Conservation (phyloP, 2,113 vertebrate species). For the Anarrhichthys ocellatus region DNA sequence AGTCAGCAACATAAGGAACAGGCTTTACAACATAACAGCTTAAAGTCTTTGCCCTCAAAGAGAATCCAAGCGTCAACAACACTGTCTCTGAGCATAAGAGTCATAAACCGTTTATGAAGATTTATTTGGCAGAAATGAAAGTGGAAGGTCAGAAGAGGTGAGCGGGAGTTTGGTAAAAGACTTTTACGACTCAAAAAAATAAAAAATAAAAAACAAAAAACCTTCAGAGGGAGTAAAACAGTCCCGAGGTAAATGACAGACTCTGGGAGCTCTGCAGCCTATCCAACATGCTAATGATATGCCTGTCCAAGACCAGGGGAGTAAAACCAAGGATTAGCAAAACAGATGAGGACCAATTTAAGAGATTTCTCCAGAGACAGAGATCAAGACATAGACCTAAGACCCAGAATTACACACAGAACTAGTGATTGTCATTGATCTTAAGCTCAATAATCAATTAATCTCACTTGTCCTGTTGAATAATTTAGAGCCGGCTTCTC, state of each 20-base stretch:
- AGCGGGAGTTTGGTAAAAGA: conserved; percentile 21
- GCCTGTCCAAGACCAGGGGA: conserved; percentile 25
- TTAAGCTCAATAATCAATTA: conserved; percentile 73
- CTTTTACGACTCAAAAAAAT: neutral
- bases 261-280: conserved; percentile 16
- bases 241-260: neutral
- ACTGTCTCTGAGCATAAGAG: neutral
- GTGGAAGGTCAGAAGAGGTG: conserved; percentile 33
- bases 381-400: conserved; percentile 60
- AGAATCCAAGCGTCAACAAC: conserved; percentile 10
- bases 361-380: conserved; percentile 63
- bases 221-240: neutral
- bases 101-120: conserved; percentile 39
- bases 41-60: conserved; percentile 14
- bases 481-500: conserved; percentile 48
- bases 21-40: conserved; percentile 23
- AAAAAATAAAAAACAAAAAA: neutral
- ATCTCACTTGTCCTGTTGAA: conserved; percentile 61
- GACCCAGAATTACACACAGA: conserved; percentile 61
- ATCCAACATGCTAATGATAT: conserved; percentile 51
- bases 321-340: conserved; percentile 60
- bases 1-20: conserved; percentile 7
- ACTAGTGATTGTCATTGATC: conserved; percentile 74
- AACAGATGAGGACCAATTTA: conserved; percentile 58
- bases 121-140: conserved; percentile 36